phyloP scores from a whole-genome alignment of 2,113 vertebrate genomes.

The Vanacampus margaritifer region DNA sequence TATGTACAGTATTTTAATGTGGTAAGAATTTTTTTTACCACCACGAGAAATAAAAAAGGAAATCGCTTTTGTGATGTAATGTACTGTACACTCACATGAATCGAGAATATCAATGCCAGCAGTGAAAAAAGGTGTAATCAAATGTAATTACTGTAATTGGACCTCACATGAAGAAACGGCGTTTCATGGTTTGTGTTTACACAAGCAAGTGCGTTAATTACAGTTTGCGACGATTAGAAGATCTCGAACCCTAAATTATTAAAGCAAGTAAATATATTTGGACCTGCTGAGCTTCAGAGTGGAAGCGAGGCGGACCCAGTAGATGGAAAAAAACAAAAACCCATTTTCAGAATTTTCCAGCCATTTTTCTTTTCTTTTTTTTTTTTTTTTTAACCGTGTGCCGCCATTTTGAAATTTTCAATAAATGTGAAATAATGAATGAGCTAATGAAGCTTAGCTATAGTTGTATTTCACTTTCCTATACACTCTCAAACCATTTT shows the following conservation, averaged over 20 bases:
- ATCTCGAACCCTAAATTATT: constrained; percentile 11
- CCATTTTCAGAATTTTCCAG: no score
- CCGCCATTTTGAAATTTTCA: no score
- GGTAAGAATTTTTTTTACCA: background rate
- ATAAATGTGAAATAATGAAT: no score
- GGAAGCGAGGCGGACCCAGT: no score
- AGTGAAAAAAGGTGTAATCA: background rate
- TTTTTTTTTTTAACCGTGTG: no score
- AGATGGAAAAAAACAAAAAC: no score
- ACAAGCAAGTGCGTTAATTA: constrained; percentile 2
- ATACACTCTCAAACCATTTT: no score
- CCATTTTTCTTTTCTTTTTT: no score
- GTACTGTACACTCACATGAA: background rate
- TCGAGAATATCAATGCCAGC: background rate
- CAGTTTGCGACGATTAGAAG: constrained; percentile 18
- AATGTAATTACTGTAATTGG: constrained; percentile 15
- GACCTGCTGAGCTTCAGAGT: constrained; percentile 13
- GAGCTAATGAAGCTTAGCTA: no score
- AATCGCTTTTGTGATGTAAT: background rate
- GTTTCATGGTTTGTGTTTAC: constrained; percentile 6
- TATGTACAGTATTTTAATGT: background rate
- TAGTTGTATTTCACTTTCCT: no score
- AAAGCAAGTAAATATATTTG: constrained; percentile 14
- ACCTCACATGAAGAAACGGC: constrained; percentile 7
- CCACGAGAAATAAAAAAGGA: no score